These are phyloP conservation scores for Danio tinwini DNA, from an alignment of 2,797 vertebrate genomes.

Conservation along the genomic window DNA sequence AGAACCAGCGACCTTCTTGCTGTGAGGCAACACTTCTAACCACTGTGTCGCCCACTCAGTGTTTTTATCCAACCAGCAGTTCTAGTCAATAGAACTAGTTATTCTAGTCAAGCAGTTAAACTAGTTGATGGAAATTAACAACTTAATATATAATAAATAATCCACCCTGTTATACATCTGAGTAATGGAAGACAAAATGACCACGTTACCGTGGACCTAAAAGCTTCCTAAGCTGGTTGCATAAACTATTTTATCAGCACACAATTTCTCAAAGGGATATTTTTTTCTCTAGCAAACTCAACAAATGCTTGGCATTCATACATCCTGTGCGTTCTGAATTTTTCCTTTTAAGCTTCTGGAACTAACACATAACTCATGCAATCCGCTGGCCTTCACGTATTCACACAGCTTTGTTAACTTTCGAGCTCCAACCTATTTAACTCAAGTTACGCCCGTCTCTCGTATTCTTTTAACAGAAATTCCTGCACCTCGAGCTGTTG, in stretches of 20 bases:
- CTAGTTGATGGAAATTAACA: not conserved
- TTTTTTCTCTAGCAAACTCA: slow-evolving; percentile 18
- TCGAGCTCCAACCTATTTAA: slow-evolving; percentile 8
- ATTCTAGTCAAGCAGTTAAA: not conserved
- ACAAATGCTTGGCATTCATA: slow-evolving; percentile 11
- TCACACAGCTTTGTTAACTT: slow-evolving; percentile 38
- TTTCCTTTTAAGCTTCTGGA: slow-evolving; percentile 22
- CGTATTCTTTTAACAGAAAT: not conserved
- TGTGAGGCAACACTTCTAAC: no score
- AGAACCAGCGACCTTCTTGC: no score
- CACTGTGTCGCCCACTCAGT: no score
- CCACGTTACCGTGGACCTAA: not conserved
- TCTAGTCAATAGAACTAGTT: no score
- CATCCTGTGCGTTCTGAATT: not conserved
- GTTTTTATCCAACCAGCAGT: no score
- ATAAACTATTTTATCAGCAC: not conserved
- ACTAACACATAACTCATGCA: slow-evolving; percentile 20
- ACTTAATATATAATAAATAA: not conserved
- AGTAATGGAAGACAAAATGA: not conserved
- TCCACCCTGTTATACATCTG: no score
- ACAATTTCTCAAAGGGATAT: not conserved
- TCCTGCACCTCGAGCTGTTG: not conserved
- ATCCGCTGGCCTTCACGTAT: not conserved
- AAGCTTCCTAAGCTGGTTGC: not conserved
- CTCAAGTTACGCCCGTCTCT: not conserved